Conservation (phyloP, 2,888 invertebrate species). For the Drosophila rellima region DNA sequence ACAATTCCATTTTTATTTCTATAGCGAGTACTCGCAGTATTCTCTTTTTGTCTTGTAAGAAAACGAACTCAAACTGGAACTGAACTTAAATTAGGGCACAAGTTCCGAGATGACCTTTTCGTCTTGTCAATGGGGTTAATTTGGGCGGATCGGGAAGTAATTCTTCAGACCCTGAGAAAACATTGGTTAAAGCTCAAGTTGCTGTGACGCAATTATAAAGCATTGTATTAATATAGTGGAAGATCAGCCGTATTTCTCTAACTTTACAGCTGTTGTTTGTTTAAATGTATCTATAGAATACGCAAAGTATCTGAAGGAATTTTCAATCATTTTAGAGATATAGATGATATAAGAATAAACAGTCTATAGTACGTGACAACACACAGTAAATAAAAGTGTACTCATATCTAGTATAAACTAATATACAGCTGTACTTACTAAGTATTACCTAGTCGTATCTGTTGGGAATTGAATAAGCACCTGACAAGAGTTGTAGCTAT, state of each 20-base stretch:
- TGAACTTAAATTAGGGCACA: constrained; percentile 37
- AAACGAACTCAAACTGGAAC: constrained; percentile 35
- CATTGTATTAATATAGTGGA: too few relatives aligned
- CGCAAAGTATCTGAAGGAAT: background rate
- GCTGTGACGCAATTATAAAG: background rate
- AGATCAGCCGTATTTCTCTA: background rate
- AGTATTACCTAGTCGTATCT: constrained; percentile 1
- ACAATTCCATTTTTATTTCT: constrained; percentile 19
- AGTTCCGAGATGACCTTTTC: constrained; percentile 16
- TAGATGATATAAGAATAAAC: constrained; percentile 5
- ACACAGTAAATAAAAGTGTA: background rate
- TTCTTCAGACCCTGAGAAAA: constrained; percentile 18
- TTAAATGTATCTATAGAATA: background rate
- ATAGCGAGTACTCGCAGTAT: background rate
- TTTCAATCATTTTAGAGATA: background rate
- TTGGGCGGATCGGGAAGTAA: constrained; percentile 16
- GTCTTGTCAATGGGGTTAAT: constrained; percentile 48
- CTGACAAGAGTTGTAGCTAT: constrained; percentile 28
- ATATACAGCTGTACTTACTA: constrained; percentile 23
- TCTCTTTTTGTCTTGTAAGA: constrained; percentile 19
- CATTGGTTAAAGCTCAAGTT: constrained; percentile 12
- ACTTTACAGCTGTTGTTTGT: too few relatives aligned
- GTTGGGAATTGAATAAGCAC: constrained; percentile 24
- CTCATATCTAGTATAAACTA: constrained; percentile 9
- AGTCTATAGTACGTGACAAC: constrained; percentile 11